These are phyloP conservation scores for Arge pagana DNA, from an alignment of 2,888 invertebrate genomes.

Conservation along the genomic window DNA sequence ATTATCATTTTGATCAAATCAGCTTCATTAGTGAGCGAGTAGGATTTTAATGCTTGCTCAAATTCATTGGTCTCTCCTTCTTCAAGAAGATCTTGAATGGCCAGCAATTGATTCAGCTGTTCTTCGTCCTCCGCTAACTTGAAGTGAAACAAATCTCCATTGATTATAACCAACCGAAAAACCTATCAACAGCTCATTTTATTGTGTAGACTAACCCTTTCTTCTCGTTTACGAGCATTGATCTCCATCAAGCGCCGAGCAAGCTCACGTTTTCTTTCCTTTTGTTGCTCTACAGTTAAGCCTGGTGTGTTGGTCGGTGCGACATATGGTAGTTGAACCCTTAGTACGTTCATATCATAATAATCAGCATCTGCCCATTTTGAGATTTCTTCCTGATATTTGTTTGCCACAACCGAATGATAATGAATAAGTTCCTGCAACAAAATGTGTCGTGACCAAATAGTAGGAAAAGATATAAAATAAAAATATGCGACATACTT, in stretches of 20 bases:
- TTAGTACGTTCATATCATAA: conserved; percentile 80
- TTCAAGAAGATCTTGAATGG: conserved; percentile 77
- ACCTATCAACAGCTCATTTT: neutral
- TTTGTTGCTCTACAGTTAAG: conserved; percentile 81
- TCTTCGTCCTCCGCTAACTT: conserved; percentile 89
- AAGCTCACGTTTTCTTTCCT: conserved; percentile 84
- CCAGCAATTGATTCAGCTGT: conserved; percentile 75
- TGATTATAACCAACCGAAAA: conserved; percentile 4
- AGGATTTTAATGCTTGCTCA: conserved; percentile 74
- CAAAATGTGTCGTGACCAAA: too few species aligned
- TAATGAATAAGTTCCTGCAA: conserved; percentile 76
- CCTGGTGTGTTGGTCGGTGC: conserved; percentile 66
- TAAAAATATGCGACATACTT: conserved; percentile 62
- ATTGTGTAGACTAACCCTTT: conserved; percentile 62
- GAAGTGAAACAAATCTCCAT: conserved; percentile 42
- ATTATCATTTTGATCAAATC: conserved; percentile 80
- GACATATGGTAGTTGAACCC: conserved; percentile 85
- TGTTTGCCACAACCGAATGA: conserved; percentile 76
- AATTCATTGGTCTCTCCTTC: conserved; percentile 76
- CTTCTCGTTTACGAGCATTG: conserved; percentile 85
- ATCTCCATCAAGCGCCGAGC: conserved; percentile 85
- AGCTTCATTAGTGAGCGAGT: conserved; percentile 74
- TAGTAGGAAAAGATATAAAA: too few species aligned
- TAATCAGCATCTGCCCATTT: conserved; percentile 83
- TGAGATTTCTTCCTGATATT: conserved; percentile 78